Evolutionary conservation across 2,888 invertebrate species (phyloP).

Genomic region (Lydus trimaculatus): DNA sequence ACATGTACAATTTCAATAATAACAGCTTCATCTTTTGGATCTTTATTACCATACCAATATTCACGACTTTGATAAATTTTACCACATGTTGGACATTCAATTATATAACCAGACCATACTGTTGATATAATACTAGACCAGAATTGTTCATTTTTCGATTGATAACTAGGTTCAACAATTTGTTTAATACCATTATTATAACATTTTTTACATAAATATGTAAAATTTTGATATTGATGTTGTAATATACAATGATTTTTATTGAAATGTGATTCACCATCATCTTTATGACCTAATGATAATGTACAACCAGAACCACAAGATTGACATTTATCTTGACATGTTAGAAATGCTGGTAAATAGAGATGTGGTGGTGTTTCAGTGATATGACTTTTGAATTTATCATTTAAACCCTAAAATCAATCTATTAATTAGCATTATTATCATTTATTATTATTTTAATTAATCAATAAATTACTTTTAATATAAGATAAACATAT

Average conservation of each 20-base stretch:
- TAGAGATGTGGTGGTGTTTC: conserved; percentile 70
- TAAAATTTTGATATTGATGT: conserved; percentile 76
- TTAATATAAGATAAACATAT: conserved; percentile 72
- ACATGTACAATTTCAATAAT: conserved; percentile 72
- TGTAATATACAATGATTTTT: conserved; percentile 68
- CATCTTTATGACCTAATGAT: conserved; percentile 72
- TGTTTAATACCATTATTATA: conserved; percentile 61
- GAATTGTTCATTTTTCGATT: conserved; percentile 61
- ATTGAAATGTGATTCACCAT: conserved; percentile 67
- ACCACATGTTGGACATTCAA: conserved; percentile 79
- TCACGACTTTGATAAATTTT: conserved; percentile 76
- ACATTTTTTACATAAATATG: conserved; percentile 68
- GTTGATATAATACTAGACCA: conserved; percentile 77
- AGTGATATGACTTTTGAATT: conserved; percentile 74
- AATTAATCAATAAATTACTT: conserved; percentile 63
- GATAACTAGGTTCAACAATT: conserved; percentile 65
- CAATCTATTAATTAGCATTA: conserved; percentile 18
- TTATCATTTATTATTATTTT: too few relatives aligned
- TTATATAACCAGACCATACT: conserved; percentile 80
- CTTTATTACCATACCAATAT: conserved; percentile 82
- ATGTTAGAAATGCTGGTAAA: conserved; percentile 82
- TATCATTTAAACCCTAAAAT: conserved; percentile 71
- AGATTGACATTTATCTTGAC: conserved; percentile 73
- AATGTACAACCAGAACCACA: conserved; percentile 70
- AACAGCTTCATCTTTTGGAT: conserved; percentile 74